phyloP scores from a whole-genome alignment of 2,113 vertebrate species.

The Chrysochloris asiatica region DNA sequence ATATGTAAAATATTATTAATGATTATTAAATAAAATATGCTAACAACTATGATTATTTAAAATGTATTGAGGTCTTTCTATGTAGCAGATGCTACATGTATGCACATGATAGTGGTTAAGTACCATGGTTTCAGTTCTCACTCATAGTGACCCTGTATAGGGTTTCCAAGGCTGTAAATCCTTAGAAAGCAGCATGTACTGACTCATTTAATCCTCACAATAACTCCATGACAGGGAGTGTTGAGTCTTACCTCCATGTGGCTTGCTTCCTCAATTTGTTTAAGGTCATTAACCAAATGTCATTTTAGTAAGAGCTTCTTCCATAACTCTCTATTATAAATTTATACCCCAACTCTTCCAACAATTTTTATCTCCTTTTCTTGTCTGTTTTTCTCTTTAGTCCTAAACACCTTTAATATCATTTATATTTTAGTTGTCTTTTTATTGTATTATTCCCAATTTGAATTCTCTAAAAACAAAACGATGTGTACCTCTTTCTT shows the following conservation, averaged over 20 bases:
- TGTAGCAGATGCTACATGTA: background rate
- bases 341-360: background rate
- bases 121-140: too few species aligned
- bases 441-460: background rate
- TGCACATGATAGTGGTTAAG: too few species aligned
- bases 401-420: background rate
- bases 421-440: background rate
- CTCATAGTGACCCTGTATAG: too few species aligned
- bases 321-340: background rate
- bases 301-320: background rate
- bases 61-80: background rate
- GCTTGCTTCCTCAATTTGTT: background rate
- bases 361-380: background rate
- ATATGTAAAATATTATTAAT: constrained; percentile 29
- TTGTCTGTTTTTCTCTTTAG: background rate
- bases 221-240: background rate
- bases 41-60: background rate
- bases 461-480: background rate
- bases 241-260: rapidly evolving
- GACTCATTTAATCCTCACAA: background rate
- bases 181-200: background rate
- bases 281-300: background rate
- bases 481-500: constrained; percentile 1
- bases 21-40: constrained; percentile 21
- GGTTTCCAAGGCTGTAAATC: too few species aligned